Evolutionary conservation across 2,888 invertebrate species (phyloP).

Genomic region (Ectobius pallidus): DNA sequence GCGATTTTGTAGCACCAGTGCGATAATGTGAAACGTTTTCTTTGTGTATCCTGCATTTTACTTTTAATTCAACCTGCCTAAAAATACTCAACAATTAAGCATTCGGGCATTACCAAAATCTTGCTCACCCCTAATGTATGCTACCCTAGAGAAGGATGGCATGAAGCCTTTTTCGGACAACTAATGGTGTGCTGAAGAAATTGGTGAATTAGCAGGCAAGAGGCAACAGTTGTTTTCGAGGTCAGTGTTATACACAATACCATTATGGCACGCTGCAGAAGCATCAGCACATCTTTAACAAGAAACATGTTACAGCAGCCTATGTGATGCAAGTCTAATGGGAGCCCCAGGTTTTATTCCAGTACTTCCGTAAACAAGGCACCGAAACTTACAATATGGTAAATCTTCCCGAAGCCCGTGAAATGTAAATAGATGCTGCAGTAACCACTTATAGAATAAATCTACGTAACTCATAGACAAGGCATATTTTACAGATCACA

Average conservation of each 20-base stretch:
- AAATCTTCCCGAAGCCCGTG: no score
- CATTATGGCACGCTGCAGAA: background rate
- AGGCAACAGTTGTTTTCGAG: slow-evolving; percentile 13
- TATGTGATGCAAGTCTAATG: background rate
- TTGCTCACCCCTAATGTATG: slow-evolving; percentile 2
- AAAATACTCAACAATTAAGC: no score
- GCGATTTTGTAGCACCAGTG: no score
- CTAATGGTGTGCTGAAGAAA: slow-evolving; percentile 20
- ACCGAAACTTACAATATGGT: background rate
- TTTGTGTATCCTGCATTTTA: no score
- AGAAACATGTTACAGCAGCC: background rate
- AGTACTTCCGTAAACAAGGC: background rate
- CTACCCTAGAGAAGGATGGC: background rate
- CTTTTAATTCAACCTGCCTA: no score
- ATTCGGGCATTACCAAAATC: no score
- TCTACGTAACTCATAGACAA: no score
- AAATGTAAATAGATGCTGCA: no score
- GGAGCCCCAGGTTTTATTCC: background rate
- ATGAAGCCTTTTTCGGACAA: slow-evolving; percentile 5
- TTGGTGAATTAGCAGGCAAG: background rate
- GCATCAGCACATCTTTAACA: background rate
- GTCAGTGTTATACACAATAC: background rate
- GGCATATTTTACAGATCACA: no score
- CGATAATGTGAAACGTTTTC: no score
- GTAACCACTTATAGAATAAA: no score